A percentile compares a stretch with the other conserved stretches of the same genome.
Evolutionary conservation across 2,797 vertebrate genomes (phyloP).

Genomic region (Anguilla pacifica): DNA sequence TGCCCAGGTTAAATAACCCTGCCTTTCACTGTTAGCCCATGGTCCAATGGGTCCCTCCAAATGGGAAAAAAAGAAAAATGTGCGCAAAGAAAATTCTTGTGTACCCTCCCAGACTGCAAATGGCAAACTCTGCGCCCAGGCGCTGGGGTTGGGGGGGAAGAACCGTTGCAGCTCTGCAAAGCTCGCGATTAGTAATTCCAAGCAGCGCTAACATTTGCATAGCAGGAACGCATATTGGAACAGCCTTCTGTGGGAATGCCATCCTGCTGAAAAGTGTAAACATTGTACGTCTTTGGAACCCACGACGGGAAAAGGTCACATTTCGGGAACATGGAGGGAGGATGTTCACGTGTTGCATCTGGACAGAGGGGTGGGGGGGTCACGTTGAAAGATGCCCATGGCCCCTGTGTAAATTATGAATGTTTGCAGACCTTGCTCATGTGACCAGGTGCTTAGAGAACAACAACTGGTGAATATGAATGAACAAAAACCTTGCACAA

Average conservation of each 20-base stretch:
- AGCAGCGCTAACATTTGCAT: conserved; percentile 69
- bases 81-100: conserved; percentile 73
- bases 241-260: neutral
- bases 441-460: neutral
- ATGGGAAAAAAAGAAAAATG: conserved; percentile 36
- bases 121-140: conserved; percentile 66
- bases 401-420: neutral
- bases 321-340: neutral
- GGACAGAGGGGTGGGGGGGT: neutral
- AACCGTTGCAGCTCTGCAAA: conserved; percentile 62
- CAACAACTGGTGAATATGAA: neutral
- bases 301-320: neutral
- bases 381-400: neutral
- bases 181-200: conserved; percentile 67
- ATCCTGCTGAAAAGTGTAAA: neutral
- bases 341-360: neutral
- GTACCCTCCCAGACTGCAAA: conserved; percentile 74
- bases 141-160: conserved; percentile 42
- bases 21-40: conserved; percentile 14
- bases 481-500: neutral
- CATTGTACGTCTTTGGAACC: neutral
- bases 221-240: conserved; percentile 43
- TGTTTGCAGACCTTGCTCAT: neutral
- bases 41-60: conserved; percentile 58
- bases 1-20: conserved; percentile 42